These are phyloP conservation scores for Nephila pilipes DNA, from an alignment of 1,140 invertebrate species.

Conservation along the genomic window DNA sequence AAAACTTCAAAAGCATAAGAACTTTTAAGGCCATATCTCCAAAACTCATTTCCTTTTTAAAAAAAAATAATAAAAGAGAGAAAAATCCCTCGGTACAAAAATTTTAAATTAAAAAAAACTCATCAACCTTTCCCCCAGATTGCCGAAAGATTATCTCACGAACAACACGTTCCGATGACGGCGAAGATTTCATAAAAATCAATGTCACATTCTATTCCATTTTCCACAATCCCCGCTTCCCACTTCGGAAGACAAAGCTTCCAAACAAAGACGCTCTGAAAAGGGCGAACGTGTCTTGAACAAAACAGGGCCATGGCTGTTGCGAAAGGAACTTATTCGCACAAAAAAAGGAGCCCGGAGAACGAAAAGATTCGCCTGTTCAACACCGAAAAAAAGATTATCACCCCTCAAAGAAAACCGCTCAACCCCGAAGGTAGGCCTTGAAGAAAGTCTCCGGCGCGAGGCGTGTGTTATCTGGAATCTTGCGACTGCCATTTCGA, in stretches of 20 bases:
- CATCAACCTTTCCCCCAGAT: neutral
- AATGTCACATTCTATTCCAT: conserved; percentile 10
- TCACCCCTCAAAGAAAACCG: conserved; percentile 42
- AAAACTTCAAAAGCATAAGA: neutral
- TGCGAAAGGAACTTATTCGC: neutral
- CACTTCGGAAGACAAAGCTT: too few species aligned
- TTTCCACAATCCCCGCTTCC: neutral
- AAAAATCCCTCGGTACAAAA: neutral
- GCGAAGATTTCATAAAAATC: conserved; percentile 26
- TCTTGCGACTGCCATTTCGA: neutral
- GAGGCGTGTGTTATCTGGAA: neutral
- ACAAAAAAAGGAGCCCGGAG: neutral
- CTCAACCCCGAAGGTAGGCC: conserved; percentile 48
- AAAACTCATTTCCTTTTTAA: neutral
- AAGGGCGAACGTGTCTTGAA: conserved; percentile 24
- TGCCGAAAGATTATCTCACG: conserved; percentile 17
- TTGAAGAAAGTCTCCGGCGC: neutral
- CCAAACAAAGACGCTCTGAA: too few species aligned
- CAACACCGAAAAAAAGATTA: neutral
- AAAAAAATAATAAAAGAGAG: neutral
- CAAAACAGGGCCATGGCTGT: conserved; percentile 56
- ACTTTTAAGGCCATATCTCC: neutral
- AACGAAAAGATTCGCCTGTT: neutral
- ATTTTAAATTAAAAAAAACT: neutral
- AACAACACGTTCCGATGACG: conserved; percentile 12